Base-by-base conservation (phyloP, 37 sponge, comb jelly and placozoan species). In the Halichondria panicea region DNA sequence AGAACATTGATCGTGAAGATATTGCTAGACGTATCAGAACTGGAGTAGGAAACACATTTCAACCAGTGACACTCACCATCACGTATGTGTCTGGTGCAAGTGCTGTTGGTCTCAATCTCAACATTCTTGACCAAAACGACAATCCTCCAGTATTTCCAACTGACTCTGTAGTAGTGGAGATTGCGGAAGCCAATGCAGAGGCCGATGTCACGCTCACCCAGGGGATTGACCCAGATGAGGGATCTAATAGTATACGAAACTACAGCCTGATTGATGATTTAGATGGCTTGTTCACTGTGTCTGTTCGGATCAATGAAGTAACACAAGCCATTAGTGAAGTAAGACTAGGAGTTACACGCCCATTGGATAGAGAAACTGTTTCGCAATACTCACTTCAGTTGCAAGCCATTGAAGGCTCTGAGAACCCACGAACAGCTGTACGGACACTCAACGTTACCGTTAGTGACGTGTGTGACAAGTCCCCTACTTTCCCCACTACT, bases 161-260 rank as follows among this genome's bases (percentile, higher is more conserved):
- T 4, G 21, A 21, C 24, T 66, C 22, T 28, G 34, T 15, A 1
- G 46, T 70, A 31, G 24, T 43, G 22, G 2, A 41, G 8, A 28
- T 42, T 33, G 57, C 55, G 6, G 73, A 43, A 4, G 73, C 5
- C 2, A 13, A 40, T 5, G 41, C 13, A 12, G 40, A 27, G 46
- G 57, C 1, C 22, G 4, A 7, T 33, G 66, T 7, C 18, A 27
- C 21, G 35, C 40, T 78, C 3, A 55, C 70, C 28, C 35, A n/a
- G 4, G 71, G 71, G 4, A 31, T 30, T 4, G 84, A 84, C 33
- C 31, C 42, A 1, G 84, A 84, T 69, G 84, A 84, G 48, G 84
- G 77, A 6, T 55, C 25, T 5, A 84, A 84, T 33, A 58, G 76
- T 36, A 61, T 71, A 0, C 34, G 15, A 7, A 30, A 9, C 56